phyloP scores from a whole-genome alignment of 2,113 vertebrate genomes.

The Dissostichus mawsoni region DNA sequence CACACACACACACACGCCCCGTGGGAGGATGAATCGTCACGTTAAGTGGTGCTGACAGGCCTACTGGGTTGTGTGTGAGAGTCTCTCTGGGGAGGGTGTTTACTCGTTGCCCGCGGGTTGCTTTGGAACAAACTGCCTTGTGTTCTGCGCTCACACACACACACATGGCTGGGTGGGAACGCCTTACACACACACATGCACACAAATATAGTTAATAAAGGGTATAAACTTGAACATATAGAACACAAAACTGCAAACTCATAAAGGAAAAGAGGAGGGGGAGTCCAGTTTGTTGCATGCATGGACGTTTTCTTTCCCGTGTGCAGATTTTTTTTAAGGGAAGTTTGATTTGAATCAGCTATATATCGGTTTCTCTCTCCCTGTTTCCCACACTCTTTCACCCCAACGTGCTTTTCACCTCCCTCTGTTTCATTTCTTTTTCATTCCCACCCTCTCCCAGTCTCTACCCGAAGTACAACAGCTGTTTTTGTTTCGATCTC shows the following conservation, averaged over 20 bases:
- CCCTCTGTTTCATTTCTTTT: constrained; percentile 43
- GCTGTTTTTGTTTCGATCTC: constrained; percentile 10
- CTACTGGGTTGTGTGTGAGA: constrained; percentile 66
- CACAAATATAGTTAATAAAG: neutral
- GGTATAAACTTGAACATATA: neutral
- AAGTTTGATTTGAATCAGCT: constrained; percentile 27
- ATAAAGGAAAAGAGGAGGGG: too few relatives aligned
- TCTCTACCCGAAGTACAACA: neutral
- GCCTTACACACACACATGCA: neutral
- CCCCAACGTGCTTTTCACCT: neutral
- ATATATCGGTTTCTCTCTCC: constrained; percentile 37
- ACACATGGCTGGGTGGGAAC: constrained; percentile 48
- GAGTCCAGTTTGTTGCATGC: constrained; percentile 9
- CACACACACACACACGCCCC: constrained; percentile 16
- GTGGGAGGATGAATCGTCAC: constrained; percentile 65
- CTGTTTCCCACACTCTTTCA: constrained; percentile 48
- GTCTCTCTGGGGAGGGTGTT: constrained; percentile 62
- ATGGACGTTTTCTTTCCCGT: constrained; percentile 10
- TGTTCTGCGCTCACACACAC: constrained; percentile 54
- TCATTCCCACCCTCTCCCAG: constrained; percentile 19
- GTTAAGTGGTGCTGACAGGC: constrained; percentile 73
- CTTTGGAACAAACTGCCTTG: constrained; percentile 75
- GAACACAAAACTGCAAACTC: neutral
- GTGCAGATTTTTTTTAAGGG: neutral
- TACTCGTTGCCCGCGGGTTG: constrained; percentile 54